phyloP scores from a whole-genome alignment of 2,888 invertebrate genomes.

The Acanthococcus lagerstroemiae region DNA sequence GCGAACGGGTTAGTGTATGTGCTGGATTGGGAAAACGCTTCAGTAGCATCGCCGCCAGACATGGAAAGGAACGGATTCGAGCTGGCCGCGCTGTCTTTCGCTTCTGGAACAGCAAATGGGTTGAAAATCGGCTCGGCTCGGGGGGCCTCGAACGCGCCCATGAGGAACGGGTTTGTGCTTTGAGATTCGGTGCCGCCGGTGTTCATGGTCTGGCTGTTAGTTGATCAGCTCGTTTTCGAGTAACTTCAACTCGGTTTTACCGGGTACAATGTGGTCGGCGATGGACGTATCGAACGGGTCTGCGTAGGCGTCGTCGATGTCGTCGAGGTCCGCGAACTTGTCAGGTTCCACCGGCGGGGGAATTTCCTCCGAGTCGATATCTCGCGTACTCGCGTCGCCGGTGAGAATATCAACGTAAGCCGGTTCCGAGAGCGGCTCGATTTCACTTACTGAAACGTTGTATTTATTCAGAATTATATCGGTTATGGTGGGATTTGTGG shows the following conservation, averaged over 20 bases:
- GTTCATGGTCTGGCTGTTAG: not conserved
- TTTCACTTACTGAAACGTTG: not conserved
- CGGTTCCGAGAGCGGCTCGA: not conserved
- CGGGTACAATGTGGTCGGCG: conserved; percentile 57
- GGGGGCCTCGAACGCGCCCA: conserved; percentile 47
- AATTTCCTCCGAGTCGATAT: not conserved
- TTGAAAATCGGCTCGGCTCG: conserved; percentile 1
- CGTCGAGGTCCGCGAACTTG: conserved; percentile 14
- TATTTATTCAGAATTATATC: not conserved
- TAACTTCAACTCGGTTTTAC: conserved; percentile 65
- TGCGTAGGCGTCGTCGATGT: conserved; percentile 5
- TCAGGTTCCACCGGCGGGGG: not conserved
- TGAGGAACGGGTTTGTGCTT: conserved; percentile 53
- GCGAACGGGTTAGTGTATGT: not conserved
- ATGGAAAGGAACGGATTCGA: not conserved
- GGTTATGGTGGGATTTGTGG: not conserved
- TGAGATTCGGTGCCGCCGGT: conserved; percentile 13
- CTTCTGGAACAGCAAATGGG: not conserved
- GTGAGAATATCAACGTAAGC: not conserved
- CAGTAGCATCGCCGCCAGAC: not conserved
- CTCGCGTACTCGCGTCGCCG: not conserved
- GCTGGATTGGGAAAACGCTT: not conserved
- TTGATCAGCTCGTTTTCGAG: conserved; percentile 62
- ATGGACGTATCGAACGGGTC: conserved; percentile 87
- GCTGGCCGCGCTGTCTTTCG: not conserved